Conservation (phyloP, 1,140 invertebrate genomes). For the Anastrepha ludens region DNA sequence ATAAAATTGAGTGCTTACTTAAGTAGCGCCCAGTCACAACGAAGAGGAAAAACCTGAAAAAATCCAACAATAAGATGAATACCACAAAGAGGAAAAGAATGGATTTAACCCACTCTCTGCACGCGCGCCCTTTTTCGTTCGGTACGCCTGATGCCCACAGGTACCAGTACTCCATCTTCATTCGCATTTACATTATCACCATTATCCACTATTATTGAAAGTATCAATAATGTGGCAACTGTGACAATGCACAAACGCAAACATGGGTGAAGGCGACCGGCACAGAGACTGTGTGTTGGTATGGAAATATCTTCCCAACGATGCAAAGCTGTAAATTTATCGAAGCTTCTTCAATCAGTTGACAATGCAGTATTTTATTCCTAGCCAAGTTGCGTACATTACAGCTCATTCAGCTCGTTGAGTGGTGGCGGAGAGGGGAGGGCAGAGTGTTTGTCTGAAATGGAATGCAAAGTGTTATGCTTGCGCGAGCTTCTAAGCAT, state of each 20-base stretch:
- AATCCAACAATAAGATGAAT: conserved; percentile 28
- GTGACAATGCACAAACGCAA: not conserved
- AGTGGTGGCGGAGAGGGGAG: not conserved
- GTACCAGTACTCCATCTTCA: conserved; percentile 51
- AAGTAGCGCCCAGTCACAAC: not conserved
- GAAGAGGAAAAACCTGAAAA: conserved; percentile 9
- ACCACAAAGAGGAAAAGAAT: conserved; percentile 7
- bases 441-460: not conserved
- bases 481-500: conserved; percentile 54
- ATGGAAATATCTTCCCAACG: not conserved
- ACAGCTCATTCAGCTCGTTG: not conserved
- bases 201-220: conserved; percentile 68
- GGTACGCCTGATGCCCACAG: not conserved
- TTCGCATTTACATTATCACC: conserved; percentile 62
- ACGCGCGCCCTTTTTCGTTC: not conserved
- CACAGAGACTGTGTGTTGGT: not conserved
- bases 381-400: not conserved
- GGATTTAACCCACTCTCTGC: conserved; percentile 45
- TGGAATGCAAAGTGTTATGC: conserved; percentile 49
- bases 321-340: conserved; percentile 50
- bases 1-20: conserved; percentile 54
- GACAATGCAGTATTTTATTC: conserved; percentile 49
- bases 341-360: conserved; percentile 49
- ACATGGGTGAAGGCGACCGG: not conserved
- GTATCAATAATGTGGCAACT: conserved; percentile 65